A percentile compares a stretch with the other conserved stretches of the same genome.
phyloP scores from a whole-genome alignment of 2,113 vertebrate genomes.

The Erythrolamprus reginae region DNA sequence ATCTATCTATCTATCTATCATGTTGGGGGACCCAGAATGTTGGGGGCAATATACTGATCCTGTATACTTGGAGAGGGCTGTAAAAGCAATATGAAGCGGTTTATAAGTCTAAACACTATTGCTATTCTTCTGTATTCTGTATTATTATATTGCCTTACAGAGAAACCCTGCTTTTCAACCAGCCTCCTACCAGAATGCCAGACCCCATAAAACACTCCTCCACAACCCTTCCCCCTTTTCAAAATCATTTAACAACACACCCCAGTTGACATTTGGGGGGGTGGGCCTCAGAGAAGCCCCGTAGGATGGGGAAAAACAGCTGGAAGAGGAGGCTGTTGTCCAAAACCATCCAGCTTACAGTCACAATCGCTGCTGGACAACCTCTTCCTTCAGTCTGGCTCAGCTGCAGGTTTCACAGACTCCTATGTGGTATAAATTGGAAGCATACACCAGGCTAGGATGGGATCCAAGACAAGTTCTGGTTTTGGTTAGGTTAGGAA shows the following conservation, averaged over 20 bases:
- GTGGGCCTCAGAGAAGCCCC: slow-evolving; percentile 10
- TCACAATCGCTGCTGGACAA: slow-evolving; percentile 8
- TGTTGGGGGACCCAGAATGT: no score
- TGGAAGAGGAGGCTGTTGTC: neutral
- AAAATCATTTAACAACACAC: neutral
- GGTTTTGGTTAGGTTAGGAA: slow-evolving; percentile 23
- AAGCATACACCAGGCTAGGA: slow-evolving; percentile 18
- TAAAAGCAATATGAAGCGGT: no score
- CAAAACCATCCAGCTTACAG: neutral
- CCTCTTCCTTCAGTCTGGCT: slow-evolving; percentile 32
- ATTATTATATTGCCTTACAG: neutral
- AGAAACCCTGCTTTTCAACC: neutral
- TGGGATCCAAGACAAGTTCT: slow-evolving; percentile 24
- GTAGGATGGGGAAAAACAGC: neutral
- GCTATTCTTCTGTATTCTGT: neutral
- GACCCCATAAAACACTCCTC: neutral
- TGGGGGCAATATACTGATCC: no score
- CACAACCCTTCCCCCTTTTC: neutral
- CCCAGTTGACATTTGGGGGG: slow-evolving; percentile 15
- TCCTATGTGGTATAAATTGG: slow-evolving; percentile 39
- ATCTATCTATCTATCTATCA: no score
- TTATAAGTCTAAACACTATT: no score
- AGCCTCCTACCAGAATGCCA: neutral
- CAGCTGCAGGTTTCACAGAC: slow-evolving; percentile 30
- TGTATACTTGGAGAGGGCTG: no score